Conservation (phyloP, 2,113 vertebrate genomes). For the human (Homo sapiens) region GRCh38 chr16:6285501-6286000, state of each 20-base stretch:
- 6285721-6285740: neutral
- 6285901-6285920: conserved; percentile 72
- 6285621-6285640: neutral
- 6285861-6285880: conserved; percentile 51
- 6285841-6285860: conserved; percentile 72
- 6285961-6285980: conserved; percentile 75
- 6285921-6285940: conserved; percentile 74
- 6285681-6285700: conserved; percentile 44
- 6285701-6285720: neutral
- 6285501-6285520: neutral
- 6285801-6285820: neutral
- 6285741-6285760: conserved; percentile 26
- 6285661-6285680: neutral
- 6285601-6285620: neutral
- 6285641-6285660: neutral
- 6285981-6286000: conserved; percentile 70
- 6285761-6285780: rapidly evolving
- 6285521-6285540: neutral
- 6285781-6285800: neutral
- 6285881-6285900: conserved; percentile 67
- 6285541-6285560: neutral
- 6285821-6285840: neutral
- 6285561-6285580: neutral
- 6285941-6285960: conserved; percentile 71
- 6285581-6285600: neutral